Conservation (phyloP, 1,140 invertebrate genomes). For the Drosophila subobscura region DNA sequence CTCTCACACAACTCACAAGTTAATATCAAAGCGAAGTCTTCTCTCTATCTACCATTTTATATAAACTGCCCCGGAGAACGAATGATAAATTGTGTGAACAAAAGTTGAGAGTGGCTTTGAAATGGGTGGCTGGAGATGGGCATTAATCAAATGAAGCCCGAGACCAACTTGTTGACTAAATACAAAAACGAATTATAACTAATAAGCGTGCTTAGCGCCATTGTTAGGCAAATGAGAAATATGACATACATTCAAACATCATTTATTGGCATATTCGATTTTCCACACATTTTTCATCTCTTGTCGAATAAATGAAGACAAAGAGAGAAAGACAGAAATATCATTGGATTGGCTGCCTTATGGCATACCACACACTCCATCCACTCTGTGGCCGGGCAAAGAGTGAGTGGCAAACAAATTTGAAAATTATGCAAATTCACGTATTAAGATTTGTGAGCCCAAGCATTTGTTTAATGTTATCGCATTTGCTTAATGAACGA, state of each 20-base stretch:
- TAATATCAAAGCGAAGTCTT: slow-evolving; percentile 28
- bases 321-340: slow-evolving; percentile 21
- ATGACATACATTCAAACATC: slow-evolving; percentile 18
- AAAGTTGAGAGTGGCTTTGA: slow-evolving; percentile 11
- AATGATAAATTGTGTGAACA: slow-evolving; percentile 72
- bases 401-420: slow-evolving; percentile 67
- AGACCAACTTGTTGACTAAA: slow-evolving; percentile 56
- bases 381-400: slow-evolving; percentile 12
- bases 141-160: slow-evolving; percentile 53
- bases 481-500: slow-evolving; percentile 51
- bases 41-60: not conserved
- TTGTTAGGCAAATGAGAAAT: slow-evolving; percentile 72
- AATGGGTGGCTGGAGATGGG: slow-evolving; percentile 17
- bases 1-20: slow-evolving; percentile 30
- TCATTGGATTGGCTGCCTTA: slow-evolving; percentile 56
- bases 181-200: slow-evolving; percentile 69
- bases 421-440: slow-evolving; percentile 70
- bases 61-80: not conserved
- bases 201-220: slow-evolving; percentile 63
- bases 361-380: slow-evolving; percentile 20
- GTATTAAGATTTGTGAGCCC: slow-evolving; percentile 60
- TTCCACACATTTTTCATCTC: slow-evolving; percentile 43
- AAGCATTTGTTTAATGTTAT: slow-evolving; percentile 51
- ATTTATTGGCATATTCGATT: slow-evolving; percentile 8
- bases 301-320: slow-evolving; percentile 38